phyloP scores from a whole-genome alignment of 2,888 invertebrate genomes.

The Mythimna pallens region DNA sequence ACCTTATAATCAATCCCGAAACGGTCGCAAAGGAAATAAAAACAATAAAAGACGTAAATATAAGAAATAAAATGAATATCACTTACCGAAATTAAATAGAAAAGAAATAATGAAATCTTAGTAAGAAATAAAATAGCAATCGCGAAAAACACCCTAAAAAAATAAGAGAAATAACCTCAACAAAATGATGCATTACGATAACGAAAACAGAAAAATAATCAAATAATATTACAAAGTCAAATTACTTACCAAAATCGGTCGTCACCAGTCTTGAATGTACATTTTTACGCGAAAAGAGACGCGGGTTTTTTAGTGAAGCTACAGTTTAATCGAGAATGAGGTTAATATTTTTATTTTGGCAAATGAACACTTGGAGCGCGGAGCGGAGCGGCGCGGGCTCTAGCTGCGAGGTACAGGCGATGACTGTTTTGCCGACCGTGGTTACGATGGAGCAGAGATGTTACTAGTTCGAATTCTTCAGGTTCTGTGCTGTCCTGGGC shows the following conservation, averaged over 20 bases:
- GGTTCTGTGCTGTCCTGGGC: neutral
- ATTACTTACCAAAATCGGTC: constrained; percentile 35
- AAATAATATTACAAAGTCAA: neutral
- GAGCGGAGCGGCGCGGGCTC: constrained; percentile 38
- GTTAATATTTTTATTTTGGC: constrained; percentile 44
- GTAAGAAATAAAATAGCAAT: neutral
- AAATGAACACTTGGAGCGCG: constrained; percentile 14
- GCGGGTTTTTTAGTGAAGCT: neutral
- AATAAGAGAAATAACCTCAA: constrained; percentile 11
- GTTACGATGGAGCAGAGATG: neutral
- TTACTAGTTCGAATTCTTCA: constrained; percentile 7
- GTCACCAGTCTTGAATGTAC: neutral
- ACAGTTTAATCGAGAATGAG: constrained; percentile 10
- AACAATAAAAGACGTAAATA: neutral
- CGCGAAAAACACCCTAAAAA: neutral
- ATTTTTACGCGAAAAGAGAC: constrained; percentile 9
- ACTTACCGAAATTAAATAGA: neutral
- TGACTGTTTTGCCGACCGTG: constrained; percentile 57
- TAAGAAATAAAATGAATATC: neutral
- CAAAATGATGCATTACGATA: constrained; percentile 8
- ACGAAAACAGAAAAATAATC: constrained; percentile 34
- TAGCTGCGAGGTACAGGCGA: constrained; percentile 20
- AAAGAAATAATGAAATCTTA: neutral
- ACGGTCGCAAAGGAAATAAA: neutral
- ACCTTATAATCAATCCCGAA: too few relatives aligned